Evolutionary conservation across 1,140 invertebrate genomes (phyloP).

Genomic region (Atta colombica): DNA sequence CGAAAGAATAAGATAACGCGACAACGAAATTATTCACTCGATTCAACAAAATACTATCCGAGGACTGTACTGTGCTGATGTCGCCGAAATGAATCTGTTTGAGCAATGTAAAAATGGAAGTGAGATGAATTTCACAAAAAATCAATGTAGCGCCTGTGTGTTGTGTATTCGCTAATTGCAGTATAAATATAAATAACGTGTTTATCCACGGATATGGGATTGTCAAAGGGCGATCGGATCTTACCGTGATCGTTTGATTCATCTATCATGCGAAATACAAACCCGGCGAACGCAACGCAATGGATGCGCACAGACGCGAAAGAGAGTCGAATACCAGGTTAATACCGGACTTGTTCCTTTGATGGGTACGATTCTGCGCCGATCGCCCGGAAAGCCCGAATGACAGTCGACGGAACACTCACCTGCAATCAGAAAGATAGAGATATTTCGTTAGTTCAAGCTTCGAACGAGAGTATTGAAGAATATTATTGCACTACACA

Average conservation of each 20-base stretch:
- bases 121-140: background rate
- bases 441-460: conserved; percentile 7
- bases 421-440: conserved; percentile 58
- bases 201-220: conserved; percentile 7
- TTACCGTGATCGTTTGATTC: conserved; percentile 23
- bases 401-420: conserved; percentile 23
- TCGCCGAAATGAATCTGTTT: background rate
- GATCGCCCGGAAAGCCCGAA: background rate
- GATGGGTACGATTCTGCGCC: background rate
- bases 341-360: conserved; percentile 16
- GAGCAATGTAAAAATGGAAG: background rate
- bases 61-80: no score
- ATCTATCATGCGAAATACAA: background rate
- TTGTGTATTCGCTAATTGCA: conserved; percentile 10
- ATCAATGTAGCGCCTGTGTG: background rate
- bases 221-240: no score
- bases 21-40: conserved; percentile 28
- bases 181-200: conserved; percentile 25
- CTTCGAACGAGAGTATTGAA: background rate
- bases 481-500: background rate
- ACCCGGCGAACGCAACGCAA: background rate
- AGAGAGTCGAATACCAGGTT: background rate
- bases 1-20: conserved; percentile 18
- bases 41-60: conserved; percentile 3
- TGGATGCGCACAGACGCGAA: background rate